Evolutionary conservation across 1,140 invertebrate species (phyloP), one percentile per base, ranked within the genome.

Genomic region (Leptopilina boulardi): DNA sequence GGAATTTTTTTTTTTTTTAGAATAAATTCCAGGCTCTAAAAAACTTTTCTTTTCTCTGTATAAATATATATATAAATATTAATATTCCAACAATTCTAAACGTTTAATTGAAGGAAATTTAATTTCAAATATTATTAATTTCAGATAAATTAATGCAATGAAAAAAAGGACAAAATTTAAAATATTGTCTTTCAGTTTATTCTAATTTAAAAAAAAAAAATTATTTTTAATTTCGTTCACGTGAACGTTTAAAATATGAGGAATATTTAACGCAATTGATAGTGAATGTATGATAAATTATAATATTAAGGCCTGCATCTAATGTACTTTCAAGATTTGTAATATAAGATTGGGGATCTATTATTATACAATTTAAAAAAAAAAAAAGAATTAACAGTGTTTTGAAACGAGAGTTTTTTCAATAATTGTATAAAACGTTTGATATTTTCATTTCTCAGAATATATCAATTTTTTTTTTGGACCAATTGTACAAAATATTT

Each of bases 11-110:
- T 66, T 66, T 30, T 26, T 23, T 11, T 59, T 2, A 71, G 71
- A 42, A 73, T 70, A 19, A 70, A 76, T 79, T 47, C 15, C 30
- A 77, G 79, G 51, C 77, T 79, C 77, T 84, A 82, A 86, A 80
- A 41, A 77, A 74, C 70, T 73, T 75, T 79, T 76, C 77, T 82
- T 77, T 81, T 71, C 73, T 77, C 79, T 82, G 83, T 81, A 80
- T 85, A 86, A 82, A 86, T 8, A 38, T 85, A 84, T 80, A 85
- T 75, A 81, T 80, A 86, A 73, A 44, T 78, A 81, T 23, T 77
- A 15, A 26, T 71, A 51, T 73, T 82, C 76, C 34, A 38, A 38
- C 34, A 38, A 38, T 38, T 38, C 9, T 38, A 38, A 38, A 6
- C 34, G 2, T 38, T 38, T 9, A 38, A 3, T 38, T 38, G 34